Conservation (phyloP, 2,797 vertebrate species). For the Zalophus californianus region DNA sequence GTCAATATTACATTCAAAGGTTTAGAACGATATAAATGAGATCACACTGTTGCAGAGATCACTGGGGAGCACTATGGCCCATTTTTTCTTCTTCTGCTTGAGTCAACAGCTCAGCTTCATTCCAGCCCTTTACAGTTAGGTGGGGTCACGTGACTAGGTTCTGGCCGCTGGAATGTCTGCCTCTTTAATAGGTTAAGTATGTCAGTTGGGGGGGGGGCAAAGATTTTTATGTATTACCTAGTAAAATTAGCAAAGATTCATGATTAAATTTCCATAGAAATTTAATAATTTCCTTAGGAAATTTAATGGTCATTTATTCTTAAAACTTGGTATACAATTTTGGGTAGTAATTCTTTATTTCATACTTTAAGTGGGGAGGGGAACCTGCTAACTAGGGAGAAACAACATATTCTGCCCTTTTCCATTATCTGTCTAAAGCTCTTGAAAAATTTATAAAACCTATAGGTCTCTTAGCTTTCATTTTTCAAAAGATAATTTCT, state of each 20-base stretch:
- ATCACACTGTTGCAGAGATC: background rate
- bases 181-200: background rate
- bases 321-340: background rate
- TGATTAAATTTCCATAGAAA: background rate
- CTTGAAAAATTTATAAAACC: background rate
- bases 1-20: background rate
- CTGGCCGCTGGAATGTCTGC: too few relatives aligned
- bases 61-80: too few relatives aligned
- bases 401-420: background rate
- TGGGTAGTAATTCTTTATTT: background rate
- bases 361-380: background rate
- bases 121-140: background rate
- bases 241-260: background rate
- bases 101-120: background rate
- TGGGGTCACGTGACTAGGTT: background rate
- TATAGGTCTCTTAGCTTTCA: background rate
- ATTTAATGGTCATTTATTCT: background rate
- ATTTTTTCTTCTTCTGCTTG: background rate
- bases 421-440: conserved; percentile 34
- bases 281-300: background rate
- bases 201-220: background rate
- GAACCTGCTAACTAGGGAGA: background rate
- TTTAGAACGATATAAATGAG: background rate
- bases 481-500: conserved; percentile 70
- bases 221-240: background rate